These are phyloP conservation scores for Danio albolineatus DNA, from an alignment of 2,797 vertebrate species.

Conservation along the genomic window DNA sequence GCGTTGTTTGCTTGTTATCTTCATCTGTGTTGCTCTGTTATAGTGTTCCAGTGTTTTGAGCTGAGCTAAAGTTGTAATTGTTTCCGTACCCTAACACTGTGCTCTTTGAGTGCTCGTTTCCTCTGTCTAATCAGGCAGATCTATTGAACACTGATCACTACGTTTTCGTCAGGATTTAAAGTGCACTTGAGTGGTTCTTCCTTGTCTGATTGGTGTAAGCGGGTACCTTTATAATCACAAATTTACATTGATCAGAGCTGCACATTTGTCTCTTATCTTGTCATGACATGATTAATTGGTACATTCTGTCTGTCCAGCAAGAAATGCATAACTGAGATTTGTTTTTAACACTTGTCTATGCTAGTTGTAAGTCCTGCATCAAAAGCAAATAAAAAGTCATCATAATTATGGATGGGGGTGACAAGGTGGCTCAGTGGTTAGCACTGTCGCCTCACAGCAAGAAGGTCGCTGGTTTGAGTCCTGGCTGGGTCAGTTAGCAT, in stretches of 20 bases:
- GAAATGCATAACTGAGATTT: too few species aligned
- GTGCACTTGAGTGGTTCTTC: constrained; percentile 1
- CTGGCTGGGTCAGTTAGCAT: too few species aligned
- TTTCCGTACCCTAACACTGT: constrained; percentile 41
- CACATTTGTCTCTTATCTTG: constrained; percentile 25
- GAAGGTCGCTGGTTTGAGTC: too few species aligned
- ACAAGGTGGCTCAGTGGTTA: too few species aligned
- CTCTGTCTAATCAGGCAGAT: constrained; percentile 45
- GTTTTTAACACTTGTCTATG: too few species aligned
- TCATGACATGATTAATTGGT: constrained; percentile 2
- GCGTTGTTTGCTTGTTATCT: constrained; percentile 48
- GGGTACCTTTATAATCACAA: neutral
- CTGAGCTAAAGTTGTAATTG: constrained; percentile 36
- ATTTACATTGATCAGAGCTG: constrained; percentile 12
- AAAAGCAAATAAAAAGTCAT: too few species aligned
- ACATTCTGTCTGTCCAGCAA: neutral
- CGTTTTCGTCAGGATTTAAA: constrained; percentile 33
- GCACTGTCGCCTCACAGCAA: too few species aligned
- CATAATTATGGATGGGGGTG: too few species aligned
- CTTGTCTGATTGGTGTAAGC: constrained; percentile 17
- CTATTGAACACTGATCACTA: constrained; percentile 46
- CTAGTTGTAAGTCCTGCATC: too few species aligned
- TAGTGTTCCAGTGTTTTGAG: constrained; percentile 19
- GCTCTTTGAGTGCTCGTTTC: constrained; percentile 53
- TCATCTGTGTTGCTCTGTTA: constrained; percentile 46